Evolutionary conservation across 2,797 vertebrate genomes (phyloP).

Genomic region (Coregonus sp.): DNA sequence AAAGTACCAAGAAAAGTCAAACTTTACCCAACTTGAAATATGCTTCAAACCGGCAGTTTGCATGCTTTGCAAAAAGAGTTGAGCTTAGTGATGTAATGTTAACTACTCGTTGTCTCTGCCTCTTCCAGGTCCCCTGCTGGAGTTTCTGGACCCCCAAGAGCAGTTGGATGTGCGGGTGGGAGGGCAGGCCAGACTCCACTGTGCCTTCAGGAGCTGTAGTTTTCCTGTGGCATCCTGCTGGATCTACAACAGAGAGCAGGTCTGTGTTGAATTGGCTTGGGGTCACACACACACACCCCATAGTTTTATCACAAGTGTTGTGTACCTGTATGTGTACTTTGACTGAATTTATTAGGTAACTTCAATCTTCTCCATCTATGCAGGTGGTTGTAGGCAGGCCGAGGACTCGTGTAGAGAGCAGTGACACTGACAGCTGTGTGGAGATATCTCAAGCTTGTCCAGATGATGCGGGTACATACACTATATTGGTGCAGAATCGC

Average conservation of each 20-base stretch:
- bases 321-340: background rate
- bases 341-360: background rate
- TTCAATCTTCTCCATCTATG: background rate
- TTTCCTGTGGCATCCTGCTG: constrained; percentile 79
- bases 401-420: constrained; percentile 50
- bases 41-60: too few species aligned
- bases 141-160: constrained; percentile 67
- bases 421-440: constrained; percentile 54
- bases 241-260: constrained; percentile 78
- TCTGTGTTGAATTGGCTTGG: constrained; percentile 26
- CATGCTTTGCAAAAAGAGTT: background rate
- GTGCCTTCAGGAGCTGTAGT: constrained; percentile 67
- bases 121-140: constrained; percentile 60
- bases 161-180: constrained; percentile 70
- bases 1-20: too few species aligned
- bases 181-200: constrained; percentile 61
- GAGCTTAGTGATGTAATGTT: background rate
- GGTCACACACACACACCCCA: background rate
- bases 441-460: constrained; percentile 54
- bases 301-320: background rate
- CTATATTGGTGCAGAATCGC: constrained; percentile 63
- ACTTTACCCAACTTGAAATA: too few species aligned
- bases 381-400: constrained; percentile 59
- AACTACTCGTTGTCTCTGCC: background rate
- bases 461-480: constrained; percentile 70